These are phyloP conservation scores for Plotosus lineatus DNA, from an alignment of 2,113 vertebrate genomes.

Conservation along the genomic window DNA sequence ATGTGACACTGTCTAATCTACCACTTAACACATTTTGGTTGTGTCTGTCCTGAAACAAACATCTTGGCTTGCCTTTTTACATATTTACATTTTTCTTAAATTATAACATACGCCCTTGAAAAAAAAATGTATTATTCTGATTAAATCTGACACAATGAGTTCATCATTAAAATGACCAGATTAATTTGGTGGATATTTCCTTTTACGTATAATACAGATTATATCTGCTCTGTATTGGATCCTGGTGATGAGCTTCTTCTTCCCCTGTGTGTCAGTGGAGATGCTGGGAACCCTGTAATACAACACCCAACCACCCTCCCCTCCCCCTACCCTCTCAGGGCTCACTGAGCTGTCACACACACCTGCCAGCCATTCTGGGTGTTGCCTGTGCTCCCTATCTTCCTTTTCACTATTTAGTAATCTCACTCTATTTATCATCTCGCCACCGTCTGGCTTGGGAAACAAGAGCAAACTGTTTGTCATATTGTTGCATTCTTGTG, in stretches of 20 bases:
- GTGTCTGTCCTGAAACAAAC: not conserved
- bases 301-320: slow-evolving; percentile 55
- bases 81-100: not conserved
- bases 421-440: slow-evolving; percentile 19
- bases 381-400: slow-evolving; percentile 37
- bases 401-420: slow-evolving; percentile 36
- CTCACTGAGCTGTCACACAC: slow-evolving; percentile 55
- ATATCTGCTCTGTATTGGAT: slow-evolving; percentile 23
- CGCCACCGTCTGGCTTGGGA: not conserved
- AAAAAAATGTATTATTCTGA: not conserved
- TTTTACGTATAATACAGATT: not conserved
- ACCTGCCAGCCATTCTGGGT: slow-evolving; percentile 49
- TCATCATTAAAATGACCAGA: not conserved
- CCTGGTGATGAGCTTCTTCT: slow-evolving; percentile 61
- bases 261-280: slow-evolving; percentile 65
- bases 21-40: slow-evolving; percentile 44
- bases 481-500: not conserved
- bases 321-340: slow-evolving; percentile 43
- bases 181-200: not conserved
- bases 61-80: not conserved
- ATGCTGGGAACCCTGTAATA: slow-evolving; percentile 69
- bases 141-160: not conserved
- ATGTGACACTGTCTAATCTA: slow-evolving; percentile 23
- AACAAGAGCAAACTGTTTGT: slow-evolving; percentile 14
- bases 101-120: not conserved